Evolutionary conservation across 2,113 vertebrate species (phyloP).

Genomic region (Sinocyclocheilus anshuiensis): DNA sequence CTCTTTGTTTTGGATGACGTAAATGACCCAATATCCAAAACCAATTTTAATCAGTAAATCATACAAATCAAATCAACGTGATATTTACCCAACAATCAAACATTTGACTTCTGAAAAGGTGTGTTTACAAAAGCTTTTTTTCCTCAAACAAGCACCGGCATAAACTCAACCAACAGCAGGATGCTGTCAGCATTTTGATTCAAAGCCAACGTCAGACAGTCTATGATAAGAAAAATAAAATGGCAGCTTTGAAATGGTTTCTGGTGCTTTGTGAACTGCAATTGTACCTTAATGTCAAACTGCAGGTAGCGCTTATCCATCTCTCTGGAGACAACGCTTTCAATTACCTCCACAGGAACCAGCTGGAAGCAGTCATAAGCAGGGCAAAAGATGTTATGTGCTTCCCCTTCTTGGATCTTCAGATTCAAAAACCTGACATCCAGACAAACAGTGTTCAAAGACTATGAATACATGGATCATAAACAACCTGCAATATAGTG

Average conservation of each 20-base stretch:
- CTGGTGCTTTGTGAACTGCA: background rate
- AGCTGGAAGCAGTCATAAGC: conserved; percentile 97
- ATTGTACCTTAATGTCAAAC: conserved; percentile 98
- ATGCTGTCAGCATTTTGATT: conserved; percentile 18
- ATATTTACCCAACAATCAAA: conserved; percentile 8
- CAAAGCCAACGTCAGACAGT: conserved; percentile 19
- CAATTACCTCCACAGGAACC: conserved; percentile 97
- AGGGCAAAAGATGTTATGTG: conserved; percentile 98
- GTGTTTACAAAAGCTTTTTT: background rate
- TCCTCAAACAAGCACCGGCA: background rate
- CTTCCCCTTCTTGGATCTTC: conserved; percentile 99
- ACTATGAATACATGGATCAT: background rate
- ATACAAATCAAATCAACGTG: background rate
- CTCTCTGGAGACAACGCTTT: conserved; percentile 97
- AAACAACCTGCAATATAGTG: background rate
- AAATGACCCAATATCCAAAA: background rate
- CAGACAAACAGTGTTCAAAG: conserved; percentile 13
- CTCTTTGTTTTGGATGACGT: background rate
- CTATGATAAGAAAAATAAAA: conserved; percentile 18
- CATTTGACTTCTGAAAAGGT: conserved; percentile 9
- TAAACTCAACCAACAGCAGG: conserved; percentile 9
- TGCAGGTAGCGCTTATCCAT: conserved; percentile 97
- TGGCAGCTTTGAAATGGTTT: conserved; percentile 11
- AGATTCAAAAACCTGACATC: conserved; percentile 92
- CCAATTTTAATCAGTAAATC: background rate